Conservation (phyloP, 2,113 vertebrate genomes). For the Cepphus grylle region DNA sequence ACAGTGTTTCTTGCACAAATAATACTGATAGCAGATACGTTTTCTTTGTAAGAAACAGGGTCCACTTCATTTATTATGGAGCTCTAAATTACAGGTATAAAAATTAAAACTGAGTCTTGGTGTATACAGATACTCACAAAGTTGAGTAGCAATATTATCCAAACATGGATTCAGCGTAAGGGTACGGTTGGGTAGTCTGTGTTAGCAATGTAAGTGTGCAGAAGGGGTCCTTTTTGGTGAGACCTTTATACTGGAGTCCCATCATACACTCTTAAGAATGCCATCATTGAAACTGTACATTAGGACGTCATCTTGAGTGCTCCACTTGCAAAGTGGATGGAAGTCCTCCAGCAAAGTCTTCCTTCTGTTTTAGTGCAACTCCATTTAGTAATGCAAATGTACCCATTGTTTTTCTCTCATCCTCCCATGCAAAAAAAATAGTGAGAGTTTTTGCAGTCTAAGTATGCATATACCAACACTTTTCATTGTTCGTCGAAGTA, state of each 20-base stretch:
- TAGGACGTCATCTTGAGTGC: not conserved
- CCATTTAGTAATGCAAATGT: not conserved
- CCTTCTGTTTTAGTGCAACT: not conserved
- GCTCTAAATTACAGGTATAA: not conserved
- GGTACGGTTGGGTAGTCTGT: not conserved
- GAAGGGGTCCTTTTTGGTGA: not conserved
- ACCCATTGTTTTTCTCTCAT: not conserved
- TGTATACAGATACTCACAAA: not conserved
- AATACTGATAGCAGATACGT: not conserved
- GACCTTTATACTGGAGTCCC: not conserved
- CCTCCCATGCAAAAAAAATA: not conserved
- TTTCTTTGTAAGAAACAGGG: not conserved
- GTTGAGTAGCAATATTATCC: not conserved
- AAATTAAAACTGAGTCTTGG: not conserved
- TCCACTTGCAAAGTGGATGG: not conserved
- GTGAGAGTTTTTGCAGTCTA: not conserved
- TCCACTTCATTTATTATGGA: not conserved
- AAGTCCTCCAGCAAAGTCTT: not conserved
- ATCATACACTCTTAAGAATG: not conserved
- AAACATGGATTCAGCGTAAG: not conserved
- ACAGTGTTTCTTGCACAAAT: not conserved
- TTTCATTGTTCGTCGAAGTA: not conserved
- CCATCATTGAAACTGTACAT: not conserved
- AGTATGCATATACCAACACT: not conserved
- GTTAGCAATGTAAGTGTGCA: not conserved